Percentiles rank a stretch among this genome's conserved stretches.
Evolutionary conservation across 1,140 invertebrate genomes (phyloP).

Genomic region (Eurosta solidaginis): DNA sequence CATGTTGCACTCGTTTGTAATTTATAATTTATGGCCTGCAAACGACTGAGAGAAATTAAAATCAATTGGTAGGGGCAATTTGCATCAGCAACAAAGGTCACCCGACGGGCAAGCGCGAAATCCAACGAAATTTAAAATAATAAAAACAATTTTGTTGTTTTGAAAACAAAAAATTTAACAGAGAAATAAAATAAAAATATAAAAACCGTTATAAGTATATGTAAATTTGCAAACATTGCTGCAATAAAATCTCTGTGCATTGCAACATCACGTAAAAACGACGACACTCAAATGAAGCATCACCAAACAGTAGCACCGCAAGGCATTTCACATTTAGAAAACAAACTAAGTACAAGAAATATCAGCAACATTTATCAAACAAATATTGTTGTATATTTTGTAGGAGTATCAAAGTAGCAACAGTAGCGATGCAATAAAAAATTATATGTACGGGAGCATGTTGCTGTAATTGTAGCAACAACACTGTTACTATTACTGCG

Average conservation of each 20-base stretch:
- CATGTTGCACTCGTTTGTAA: conserved; percentile 21
- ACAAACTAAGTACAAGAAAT: not conserved
- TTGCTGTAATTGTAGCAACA: conserved; percentile 1
- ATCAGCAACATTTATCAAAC: conserved; percentile 12
- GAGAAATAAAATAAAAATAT: not conserved
- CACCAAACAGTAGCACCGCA: not conserved
- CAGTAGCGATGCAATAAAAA: not conserved
- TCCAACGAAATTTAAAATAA: not conserved
- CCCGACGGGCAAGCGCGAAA: no score
- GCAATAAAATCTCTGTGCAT: not conserved
- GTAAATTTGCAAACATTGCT: not conserved
- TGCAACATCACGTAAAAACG: not conserved
- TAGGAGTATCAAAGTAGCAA: conserved; percentile 13
- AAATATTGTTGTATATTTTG: not conserved
- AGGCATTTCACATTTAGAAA: not conserved
- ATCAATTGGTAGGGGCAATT: conserved; percentile 6
- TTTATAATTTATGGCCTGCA: conserved; percentile 15
- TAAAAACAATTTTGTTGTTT: not conserved
- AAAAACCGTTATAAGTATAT: not conserved
- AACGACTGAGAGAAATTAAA: conserved; percentile 7
- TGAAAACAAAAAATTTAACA: not conserved
- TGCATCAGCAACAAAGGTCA: not conserved
- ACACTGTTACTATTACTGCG: not conserved
- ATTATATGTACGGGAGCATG: no score
- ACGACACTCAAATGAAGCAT: conserved; percentile 11